Base-by-base conservation (phyloP, 2,113 vertebrate species). In the Cololabis saira region DNA sequence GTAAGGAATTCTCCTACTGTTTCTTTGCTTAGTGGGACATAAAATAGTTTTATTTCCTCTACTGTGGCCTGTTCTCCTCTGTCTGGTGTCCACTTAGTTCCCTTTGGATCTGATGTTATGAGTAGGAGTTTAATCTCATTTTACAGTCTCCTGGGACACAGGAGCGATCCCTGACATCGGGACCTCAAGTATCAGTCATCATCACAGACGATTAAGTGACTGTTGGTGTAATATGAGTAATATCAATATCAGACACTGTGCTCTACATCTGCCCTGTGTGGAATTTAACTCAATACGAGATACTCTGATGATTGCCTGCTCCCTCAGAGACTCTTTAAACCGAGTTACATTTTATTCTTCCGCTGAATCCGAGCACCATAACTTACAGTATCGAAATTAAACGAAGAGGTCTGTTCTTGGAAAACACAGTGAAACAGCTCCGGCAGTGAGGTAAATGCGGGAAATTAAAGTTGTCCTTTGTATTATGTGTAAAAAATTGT, bases 261-360 rank as follows among this genome's bases (percentile, higher is more conserved):
- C 50, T 24, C 57, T 61, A 64, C 80, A 65, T 76, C 60, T 76
- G 62, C 67, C 57, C 74, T 43, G 14, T 2, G 18, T 50, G 51
- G 21, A 74, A 57, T 73, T 66, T 68, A 85, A 81, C 76, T 52
- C 40, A 74, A 81, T 76, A 69, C 62, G 49, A 78, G 59, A 63
- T 55, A 65, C 67, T 73, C 67, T 45, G 47, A 69, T 68, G 52
- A 81, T 83, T 79, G 74, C 54, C 50, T 81, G 76, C 74, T 66
- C 61, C 85, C 76, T 48, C 47, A 18, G 81, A 82, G 79, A 71
- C 72, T 74, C 42, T 27, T 27, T 40, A 86, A 87, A 85, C 71
- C 41, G 45, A 59, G 78, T 86, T 80, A 81, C 45, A 47, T 70
- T 83, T 78, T 81, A 76, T 86, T 84, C 66, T 73, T 74, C 83